phyloP scores from a whole-genome alignment of 2,113 vertebrate species.

The Gila orcuttii region DNA sequence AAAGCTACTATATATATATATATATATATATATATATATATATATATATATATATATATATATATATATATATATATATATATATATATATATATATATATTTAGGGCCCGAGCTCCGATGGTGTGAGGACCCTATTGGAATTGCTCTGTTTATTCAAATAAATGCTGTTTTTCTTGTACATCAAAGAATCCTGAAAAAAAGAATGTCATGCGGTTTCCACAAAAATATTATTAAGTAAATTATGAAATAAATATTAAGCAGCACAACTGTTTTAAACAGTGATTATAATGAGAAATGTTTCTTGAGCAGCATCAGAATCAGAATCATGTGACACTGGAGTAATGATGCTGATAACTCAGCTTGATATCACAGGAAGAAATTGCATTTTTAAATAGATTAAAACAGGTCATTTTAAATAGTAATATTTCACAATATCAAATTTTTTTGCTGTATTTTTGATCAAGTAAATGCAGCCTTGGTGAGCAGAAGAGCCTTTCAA shows the following conservation, averaged over 20 bases:
- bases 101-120: no score
- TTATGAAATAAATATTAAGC: not conserved
- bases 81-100: no score
- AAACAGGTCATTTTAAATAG: not conserved
- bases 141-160: not conserved
- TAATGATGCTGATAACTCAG: not conserved
- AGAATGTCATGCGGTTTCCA: not conserved
- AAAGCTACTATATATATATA: no score
- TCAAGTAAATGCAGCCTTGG: not conserved
- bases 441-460: not conserved
- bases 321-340: not conserved
- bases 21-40: no score
- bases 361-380: not conserved
- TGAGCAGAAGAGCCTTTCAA: no score
- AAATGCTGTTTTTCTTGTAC: not conserved
- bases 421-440: not conserved
- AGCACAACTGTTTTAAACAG: not conserved
- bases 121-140: no score
- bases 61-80: no score
- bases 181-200: not conserved
- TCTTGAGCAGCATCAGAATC: not conserved
- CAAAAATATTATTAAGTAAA: not conserved
- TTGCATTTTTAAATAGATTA: not conserved
- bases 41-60: no score
- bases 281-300: not conserved